Conservation (phyloP, 2,888 invertebrate genomes). For the Epistrophe grossulariae region DNA sequence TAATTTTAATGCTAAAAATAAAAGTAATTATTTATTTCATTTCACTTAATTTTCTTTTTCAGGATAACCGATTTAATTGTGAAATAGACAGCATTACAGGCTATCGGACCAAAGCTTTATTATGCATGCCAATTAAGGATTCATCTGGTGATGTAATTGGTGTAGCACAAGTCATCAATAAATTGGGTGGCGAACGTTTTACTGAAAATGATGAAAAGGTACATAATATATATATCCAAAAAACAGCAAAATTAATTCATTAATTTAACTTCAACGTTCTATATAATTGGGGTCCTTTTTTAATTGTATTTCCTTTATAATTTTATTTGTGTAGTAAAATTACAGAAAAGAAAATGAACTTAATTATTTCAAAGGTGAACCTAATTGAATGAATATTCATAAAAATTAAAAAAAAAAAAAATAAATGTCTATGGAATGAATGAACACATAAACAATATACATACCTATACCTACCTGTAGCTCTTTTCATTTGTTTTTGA, state of each 20-base stretch:
- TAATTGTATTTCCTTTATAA: background rate
- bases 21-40: too few relatives aligned
- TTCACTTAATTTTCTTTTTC: slow-evolving; percentile 75
- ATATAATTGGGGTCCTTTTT: background rate
- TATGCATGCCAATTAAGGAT: slow-evolving; percentile 98
- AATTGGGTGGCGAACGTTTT: slow-evolving; percentile 93
- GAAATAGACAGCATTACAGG: slow-evolving; percentile 97
- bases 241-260: background rate
- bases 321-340: background rate
- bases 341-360: background rate
- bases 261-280: background rate
- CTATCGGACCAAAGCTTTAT: slow-evolving; percentile 94
- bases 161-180: slow-evolving; percentile 98
- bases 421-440: background rate
- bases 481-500: slow-evolving; percentile 3
- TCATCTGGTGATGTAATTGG: slow-evolving; percentile 97
- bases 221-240: slow-evolving; percentile 16
- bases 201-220: slow-evolving; percentile 92
- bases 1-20: too few relatives aligned
- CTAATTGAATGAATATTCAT: slow-evolving; percentile 37
- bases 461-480: background rate
- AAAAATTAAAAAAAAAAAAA: background rate
- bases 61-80: slow-evolving; percentile 96
- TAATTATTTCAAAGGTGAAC: background rate
- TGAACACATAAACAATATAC: background rate